These are phyloP conservation scores for Myotis myotis DNA, from an alignment of 2,797 vertebrate species.

Conservation along the genomic window DNA sequence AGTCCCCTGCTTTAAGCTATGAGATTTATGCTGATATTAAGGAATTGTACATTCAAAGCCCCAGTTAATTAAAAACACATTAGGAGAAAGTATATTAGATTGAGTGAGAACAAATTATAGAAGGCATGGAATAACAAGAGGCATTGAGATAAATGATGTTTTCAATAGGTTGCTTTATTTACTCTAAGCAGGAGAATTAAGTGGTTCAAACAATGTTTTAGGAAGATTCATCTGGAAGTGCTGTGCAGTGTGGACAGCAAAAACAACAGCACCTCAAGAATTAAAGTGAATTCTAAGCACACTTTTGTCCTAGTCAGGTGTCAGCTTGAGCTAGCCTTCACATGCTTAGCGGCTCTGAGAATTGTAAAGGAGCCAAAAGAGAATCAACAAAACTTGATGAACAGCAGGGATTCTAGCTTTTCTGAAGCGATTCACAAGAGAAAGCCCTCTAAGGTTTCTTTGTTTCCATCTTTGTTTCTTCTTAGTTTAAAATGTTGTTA, in stretches of 20 bases:
- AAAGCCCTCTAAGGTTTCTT: neutral
- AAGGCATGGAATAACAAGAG: conserved; percentile 1
- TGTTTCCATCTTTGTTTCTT: conserved; percentile 36
- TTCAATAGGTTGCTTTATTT: conserved; percentile 18
- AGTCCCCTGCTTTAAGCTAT: neutral
- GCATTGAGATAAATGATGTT: neutral
- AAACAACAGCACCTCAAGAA: neutral
- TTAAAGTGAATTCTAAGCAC: neutral
- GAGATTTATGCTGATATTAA: neutral
- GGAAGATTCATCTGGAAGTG: neutral
- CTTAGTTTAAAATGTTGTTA: neutral
- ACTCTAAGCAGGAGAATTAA: conserved; percentile 23
- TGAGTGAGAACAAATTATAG: neutral
- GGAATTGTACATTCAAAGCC: neutral
- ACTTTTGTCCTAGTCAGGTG: neutral
- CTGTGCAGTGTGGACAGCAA: neutral
- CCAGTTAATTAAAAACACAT: neutral
- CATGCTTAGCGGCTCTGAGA: neutral
- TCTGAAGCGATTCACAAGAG: neutral
- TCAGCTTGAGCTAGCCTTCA: neutral
- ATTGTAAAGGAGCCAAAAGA: neutral
- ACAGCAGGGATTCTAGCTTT: neutral
- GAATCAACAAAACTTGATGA: neutral
- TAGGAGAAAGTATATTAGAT: neutral
- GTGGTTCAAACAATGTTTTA: neutral